These are phyloP conservation scores for Gastrophryne carolinensis DNA, from an alignment of 2,797 vertebrate genomes.

Conservation along the genomic window DNA sequence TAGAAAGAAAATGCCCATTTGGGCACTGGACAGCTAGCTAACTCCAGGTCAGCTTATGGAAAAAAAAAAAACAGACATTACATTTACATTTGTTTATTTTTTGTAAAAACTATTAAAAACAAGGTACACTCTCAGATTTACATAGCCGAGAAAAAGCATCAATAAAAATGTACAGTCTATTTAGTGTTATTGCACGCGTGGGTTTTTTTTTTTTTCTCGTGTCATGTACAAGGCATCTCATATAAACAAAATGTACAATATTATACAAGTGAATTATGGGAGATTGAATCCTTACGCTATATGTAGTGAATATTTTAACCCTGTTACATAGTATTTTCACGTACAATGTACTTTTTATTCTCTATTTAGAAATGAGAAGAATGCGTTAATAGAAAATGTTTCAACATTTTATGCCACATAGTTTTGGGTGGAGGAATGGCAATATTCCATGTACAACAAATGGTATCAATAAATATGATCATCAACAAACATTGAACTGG, in stretches of 20 bases:
- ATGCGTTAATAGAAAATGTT: too few species aligned
- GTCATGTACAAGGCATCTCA: conserved; percentile 76
- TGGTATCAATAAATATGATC: too few species aligned
- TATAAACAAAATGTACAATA: conserved; percentile 75
- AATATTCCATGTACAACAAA: too few species aligned
- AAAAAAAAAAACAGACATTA: conserved; percentile 32
- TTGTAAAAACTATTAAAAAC: conserved; percentile 73
- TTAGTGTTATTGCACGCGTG: conserved; percentile 76
- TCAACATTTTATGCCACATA: too few species aligned
- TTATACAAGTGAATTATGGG: conserved; percentile 63
- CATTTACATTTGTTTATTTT: conserved; percentile 67
- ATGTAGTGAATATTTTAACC: too few species aligned
- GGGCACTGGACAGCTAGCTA: not conserved
- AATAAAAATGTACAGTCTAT: conserved; percentile 74
- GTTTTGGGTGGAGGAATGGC: too few species aligned
- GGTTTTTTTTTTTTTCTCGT: conserved; percentile 59
- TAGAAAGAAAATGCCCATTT: not conserved
- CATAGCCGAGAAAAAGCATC: conserved; percentile 66
- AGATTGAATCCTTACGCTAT: conserved; percentile 52
- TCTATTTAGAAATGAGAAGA: too few species aligned
- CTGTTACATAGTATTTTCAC: too few species aligned
- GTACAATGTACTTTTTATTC: too few species aligned
- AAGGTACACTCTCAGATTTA: conserved; percentile 70
- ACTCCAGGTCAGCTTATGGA: not conserved
- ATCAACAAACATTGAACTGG: too few species aligned